phyloP scores from a whole-genome alignment of 2,113 vertebrate species.

The Silurus asotus region DNA sequence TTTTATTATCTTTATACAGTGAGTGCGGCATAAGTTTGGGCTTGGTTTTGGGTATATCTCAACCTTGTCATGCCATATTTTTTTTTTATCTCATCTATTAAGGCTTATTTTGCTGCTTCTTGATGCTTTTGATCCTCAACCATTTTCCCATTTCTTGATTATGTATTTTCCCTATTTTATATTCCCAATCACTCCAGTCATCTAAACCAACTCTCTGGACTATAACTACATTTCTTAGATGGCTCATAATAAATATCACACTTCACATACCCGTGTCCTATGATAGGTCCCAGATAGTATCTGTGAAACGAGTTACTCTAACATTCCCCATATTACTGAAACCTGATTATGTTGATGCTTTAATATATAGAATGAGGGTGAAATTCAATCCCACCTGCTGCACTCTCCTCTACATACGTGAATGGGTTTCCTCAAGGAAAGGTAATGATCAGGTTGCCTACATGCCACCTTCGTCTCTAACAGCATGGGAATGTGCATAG shows the following conservation, averaged over 20 bases:
- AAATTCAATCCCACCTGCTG: constrained; percentile 18
- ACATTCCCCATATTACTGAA: constrained; percentile 1
- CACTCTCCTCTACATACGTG: constrained; percentile 10
- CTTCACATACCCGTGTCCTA: neutral
- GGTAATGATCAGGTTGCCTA: constrained; percentile 20
- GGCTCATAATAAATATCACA: neutral
- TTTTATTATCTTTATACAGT: neutral
- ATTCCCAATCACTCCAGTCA: neutral
- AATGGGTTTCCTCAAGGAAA: constrained; percentile 13
- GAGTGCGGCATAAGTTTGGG: neutral
- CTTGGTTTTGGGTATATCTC: neutral
- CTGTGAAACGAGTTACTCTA: neutral
- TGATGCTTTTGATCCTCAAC: neutral
- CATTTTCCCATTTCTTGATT: neutral
- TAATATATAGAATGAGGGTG: neutral
- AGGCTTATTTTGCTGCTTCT: neutral
- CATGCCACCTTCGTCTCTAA: neutral
- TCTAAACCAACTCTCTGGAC: neutral
- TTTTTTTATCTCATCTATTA: neutral
- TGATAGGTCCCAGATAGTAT: too few species aligned
- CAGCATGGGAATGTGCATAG: neutral
- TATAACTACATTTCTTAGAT: neutral
- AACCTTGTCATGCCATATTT: neutral
- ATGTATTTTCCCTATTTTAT: neutral
- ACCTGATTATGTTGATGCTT: neutral